Conservation (phyloP, 2,888 invertebrate genomes). For the Helleia helle region DNA sequence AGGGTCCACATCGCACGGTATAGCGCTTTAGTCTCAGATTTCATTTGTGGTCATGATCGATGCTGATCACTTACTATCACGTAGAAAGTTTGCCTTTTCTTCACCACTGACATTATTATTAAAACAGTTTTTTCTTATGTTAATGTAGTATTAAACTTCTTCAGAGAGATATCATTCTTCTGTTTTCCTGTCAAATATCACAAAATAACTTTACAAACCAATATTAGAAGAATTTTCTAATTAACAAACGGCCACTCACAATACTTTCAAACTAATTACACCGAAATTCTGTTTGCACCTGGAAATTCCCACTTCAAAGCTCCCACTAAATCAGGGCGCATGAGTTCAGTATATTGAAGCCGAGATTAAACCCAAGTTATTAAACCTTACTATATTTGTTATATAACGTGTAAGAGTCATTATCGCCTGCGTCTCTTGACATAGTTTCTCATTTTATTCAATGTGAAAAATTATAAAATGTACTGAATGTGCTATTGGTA, state of each 20-base stretch:
- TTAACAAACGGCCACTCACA: too few relatives aligned
- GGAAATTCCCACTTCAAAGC: background rate
- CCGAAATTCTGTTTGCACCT: background rate
- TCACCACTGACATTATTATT: too few relatives aligned
- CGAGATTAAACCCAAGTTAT: slow-evolving; percentile 45
- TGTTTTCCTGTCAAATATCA: too few relatives aligned
- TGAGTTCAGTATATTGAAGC: slow-evolving; percentile 26
- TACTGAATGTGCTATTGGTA: background rate
- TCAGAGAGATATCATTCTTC: background rate
- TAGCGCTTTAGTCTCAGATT: too few relatives aligned
- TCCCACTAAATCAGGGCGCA: background rate
- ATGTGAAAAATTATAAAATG: slow-evolving; percentile 16
- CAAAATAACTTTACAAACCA: too few relatives aligned
- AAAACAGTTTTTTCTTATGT: too few relatives aligned
- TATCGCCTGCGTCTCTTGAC: slow-evolving; percentile 18
- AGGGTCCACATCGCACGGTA: too few relatives aligned
- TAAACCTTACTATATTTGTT: slow-evolving; percentile 24
- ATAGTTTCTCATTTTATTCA: slow-evolving; percentile 18
- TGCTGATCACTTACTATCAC: too few relatives aligned
- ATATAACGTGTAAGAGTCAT: slow-evolving; percentile 13
- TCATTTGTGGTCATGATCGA: too few relatives aligned
- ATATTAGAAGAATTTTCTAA: too few relatives aligned
- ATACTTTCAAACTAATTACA: background rate
- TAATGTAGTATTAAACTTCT: too few relatives aligned
- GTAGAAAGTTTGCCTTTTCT: too few relatives aligned